Evolutionary conservation across 2,797 vertebrate species (phyloP), one percentile per base, ranked within the genome.

Genomic region (Catharus ustulatus): DNA sequence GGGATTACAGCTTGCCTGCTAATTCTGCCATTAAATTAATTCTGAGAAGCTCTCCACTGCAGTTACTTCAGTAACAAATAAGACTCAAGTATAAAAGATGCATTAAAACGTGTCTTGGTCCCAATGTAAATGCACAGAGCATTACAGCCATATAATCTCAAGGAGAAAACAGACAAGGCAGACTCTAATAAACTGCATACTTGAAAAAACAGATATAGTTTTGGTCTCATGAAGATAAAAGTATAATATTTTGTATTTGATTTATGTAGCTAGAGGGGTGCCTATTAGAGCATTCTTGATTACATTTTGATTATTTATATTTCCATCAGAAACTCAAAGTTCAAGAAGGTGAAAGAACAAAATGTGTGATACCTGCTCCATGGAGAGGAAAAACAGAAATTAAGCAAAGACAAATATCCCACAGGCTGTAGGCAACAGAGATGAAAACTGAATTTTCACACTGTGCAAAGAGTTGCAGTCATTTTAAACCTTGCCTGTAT

Each of bases 1-100:
- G 52, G 86, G 80, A 96, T 95, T 96, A 96, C 63, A 90, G 67
- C 27, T 71, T 69, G 91, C 71, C 94, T 94, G 83, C 77, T 94
- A 96, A 95, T 96, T 95, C 93, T 95, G 90, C 81, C 74, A 95
- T 96, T 96, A 95, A 94, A 95, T 96, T 96, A 96, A 95, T 96
- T 93, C 95, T 93, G 93, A 91, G 95, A 95, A 92, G 93, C 86
- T 96, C 95, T 95, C 81, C 88, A 92, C 86, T 95, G 94, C 95
- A 94, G 95, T 90, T 91, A 77, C 84, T 93, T 94, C 84, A 89
- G 93, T 84, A 96, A 96, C 93, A 96, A 95, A 95, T 94, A 94
- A 95, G 90, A 80, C 40, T 92, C 61, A 38, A 90, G 89, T 80
- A 93, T 58, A 94, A 89, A 95, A 93, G 92, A 95, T 95, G 92